A percentile compares a stretch with the other conserved stretches of the same genome.
Conservation (phyloP, 2,113 vertebrate species). For the Podiceps cristatus region DNA sequence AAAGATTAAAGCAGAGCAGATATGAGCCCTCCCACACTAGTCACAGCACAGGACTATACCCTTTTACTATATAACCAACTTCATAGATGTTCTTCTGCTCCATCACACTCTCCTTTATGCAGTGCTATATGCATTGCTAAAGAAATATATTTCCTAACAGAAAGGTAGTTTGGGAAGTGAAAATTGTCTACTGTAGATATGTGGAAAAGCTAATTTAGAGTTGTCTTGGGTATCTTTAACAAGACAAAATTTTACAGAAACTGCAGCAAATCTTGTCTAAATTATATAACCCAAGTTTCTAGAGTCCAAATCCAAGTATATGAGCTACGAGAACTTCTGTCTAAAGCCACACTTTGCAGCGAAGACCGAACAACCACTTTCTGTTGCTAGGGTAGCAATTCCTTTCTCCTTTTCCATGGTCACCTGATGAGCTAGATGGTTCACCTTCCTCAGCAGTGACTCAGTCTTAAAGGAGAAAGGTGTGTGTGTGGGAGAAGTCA, state of each 20-base stretch:
- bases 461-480: not conserved
- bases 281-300: not conserved
- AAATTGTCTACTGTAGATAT: not conserved
- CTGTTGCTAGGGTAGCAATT: not conserved
- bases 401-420: not conserved
- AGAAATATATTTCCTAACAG: not conserved
- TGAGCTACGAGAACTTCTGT: not conserved
- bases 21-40: not conserved
- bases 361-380: not conserved
- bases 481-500: not conserved
- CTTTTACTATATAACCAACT: not conserved
- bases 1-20: not conserved
- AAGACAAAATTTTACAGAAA: not conserved
- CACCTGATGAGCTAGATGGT: not conserved
- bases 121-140: not conserved
- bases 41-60: not conserved
- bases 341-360: not conserved
- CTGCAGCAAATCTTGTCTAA: not conserved
- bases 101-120: not conserved
- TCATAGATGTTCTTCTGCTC: not conserved
- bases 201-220: not conserved
- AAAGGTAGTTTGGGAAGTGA: not conserved
- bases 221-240: not conserved
- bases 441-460: accelerated
- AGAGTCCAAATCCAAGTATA: not conserved